A percentile compares a stretch with the other conserved stretches of the same genome.
Evolutionary conservation across 2,888 invertebrate genomes (phyloP).

Genomic region (Agriotes lineatus): DNA sequence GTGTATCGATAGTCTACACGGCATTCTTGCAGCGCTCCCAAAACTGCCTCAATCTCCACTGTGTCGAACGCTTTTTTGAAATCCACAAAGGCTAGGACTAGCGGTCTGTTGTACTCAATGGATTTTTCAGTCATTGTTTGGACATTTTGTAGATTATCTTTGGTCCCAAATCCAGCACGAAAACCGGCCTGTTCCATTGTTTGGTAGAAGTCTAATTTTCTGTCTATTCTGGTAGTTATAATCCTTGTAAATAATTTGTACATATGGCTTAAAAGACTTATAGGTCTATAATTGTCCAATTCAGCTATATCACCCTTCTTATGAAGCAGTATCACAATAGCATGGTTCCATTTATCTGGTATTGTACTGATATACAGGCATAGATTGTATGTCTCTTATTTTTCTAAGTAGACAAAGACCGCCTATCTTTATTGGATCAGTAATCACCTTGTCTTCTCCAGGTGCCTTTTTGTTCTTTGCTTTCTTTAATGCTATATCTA

Average conservation of each 20-base stretch:
- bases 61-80: not conserved
- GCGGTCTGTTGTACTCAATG: not conserved
- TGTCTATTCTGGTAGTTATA: conserved; percentile 8
- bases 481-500: conserved; percentile 2
- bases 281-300: conserved; percentile 12
- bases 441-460: not conserved
- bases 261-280: conserved; percentile 22
- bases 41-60: not conserved
- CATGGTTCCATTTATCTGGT: not conserved
- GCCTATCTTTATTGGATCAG: not conserved
- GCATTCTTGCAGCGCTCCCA: conserved; percentile 1
- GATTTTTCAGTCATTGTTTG: conserved; percentile 15
- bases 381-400: not conserved
- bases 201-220: not conserved
- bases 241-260: conserved; percentile 30
- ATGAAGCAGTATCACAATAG: not conserved
- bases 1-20: conserved; percentile 1
- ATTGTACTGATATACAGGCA: not conserved
- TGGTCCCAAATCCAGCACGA: not conserved
- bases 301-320: conserved; percentile 27
- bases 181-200: not conserved
- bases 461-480: not conserved
- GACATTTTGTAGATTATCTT: not conserved
- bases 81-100: not conserved
- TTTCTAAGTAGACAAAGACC: not conserved